Conservation (phyloP, 37 sponge, comb jelly and placozoan species). For the Beroe forskalii region DNA sequence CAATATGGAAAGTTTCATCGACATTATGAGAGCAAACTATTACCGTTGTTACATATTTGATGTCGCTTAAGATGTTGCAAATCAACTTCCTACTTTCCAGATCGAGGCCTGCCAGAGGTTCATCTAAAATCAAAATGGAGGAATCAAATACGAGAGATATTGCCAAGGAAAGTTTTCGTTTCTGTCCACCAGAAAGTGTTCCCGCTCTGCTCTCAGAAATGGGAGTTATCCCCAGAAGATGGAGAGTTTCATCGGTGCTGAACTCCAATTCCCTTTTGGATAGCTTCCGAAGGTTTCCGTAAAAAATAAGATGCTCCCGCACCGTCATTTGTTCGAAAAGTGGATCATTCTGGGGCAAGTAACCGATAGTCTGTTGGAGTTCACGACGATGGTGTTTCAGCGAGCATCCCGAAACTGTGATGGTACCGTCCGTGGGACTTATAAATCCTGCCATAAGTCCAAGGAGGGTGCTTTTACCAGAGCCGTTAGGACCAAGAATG, state of each 20-base stretch:
- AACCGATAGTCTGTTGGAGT: conserved; percentile 33
- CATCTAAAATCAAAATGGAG: background rate
- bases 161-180: conserved; percentile 25
- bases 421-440: background rate
- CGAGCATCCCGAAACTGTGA: too few species aligned
- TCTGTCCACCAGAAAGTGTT: conserved; percentile 47
- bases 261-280: background rate
- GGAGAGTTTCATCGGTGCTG: background rate
- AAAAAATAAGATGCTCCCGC: background rate
- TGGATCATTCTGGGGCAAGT: conserved; percentile 35
- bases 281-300: background rate
- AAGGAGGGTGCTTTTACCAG: background rate
- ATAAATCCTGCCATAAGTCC: conserved; percentile 3
- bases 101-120: conserved; percentile 23
- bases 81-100: background rate
- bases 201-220: background rate
- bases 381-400: background rate
- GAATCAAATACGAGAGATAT: background rate
- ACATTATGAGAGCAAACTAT: background rate
- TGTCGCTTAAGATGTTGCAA: background rate
- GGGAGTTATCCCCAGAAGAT: conserved; percentile 23
- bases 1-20: background rate
- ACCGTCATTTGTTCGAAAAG: background rate
- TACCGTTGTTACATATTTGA: background rate
- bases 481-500: conserved; percentile 29